A percentile compares a stretch with the other conserved stretches of the same genome.
Evolutionary conservation across 35 echinoderm and acorn worm genomes (phyloP).

Genomic region (Heliocidaris tuberculata): DNA sequence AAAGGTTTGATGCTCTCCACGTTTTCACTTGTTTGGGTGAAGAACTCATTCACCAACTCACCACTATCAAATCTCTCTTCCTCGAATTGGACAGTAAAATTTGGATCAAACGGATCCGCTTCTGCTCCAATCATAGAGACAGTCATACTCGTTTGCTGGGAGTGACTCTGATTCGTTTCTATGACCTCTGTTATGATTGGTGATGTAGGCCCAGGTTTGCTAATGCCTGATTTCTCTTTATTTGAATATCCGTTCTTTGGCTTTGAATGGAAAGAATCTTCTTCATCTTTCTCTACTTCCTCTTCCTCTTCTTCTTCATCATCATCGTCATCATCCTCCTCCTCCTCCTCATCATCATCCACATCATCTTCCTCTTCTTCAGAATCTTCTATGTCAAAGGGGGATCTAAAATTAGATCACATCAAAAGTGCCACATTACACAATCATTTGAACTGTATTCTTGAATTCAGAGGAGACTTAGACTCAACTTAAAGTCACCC

Average conservation of each 20-base stretch:
- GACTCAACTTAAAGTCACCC: too few relatives aligned
- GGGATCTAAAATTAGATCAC: background rate
- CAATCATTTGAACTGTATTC: too few relatives aligned
- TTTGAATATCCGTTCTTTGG: background rate
- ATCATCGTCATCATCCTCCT: background rate
- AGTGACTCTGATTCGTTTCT: background rate
- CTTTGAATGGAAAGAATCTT: background rate
- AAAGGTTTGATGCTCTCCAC: background rate
- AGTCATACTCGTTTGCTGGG: background rate
- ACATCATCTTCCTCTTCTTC: background rate
- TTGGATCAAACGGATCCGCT: background rate
- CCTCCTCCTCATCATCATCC: background rate
- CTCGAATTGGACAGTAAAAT: background rate
- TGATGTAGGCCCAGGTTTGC: background rate
- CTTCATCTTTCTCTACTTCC: background rate
- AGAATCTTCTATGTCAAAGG: background rate
- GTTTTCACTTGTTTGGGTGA: background rate
- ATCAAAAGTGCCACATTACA: too few relatives aligned
- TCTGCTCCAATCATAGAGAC: background rate
- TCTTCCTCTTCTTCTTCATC: background rate
- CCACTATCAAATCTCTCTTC: constrained; percentile 44
- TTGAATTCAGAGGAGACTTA: too few relatives aligned
- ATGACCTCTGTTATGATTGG: background rate
- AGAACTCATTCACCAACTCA: background rate
- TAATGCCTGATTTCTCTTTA: background rate